Evolutionary conservation across 1,140 invertebrate genomes (phyloP).

Genomic region (Danaus melanippus): DNA sequence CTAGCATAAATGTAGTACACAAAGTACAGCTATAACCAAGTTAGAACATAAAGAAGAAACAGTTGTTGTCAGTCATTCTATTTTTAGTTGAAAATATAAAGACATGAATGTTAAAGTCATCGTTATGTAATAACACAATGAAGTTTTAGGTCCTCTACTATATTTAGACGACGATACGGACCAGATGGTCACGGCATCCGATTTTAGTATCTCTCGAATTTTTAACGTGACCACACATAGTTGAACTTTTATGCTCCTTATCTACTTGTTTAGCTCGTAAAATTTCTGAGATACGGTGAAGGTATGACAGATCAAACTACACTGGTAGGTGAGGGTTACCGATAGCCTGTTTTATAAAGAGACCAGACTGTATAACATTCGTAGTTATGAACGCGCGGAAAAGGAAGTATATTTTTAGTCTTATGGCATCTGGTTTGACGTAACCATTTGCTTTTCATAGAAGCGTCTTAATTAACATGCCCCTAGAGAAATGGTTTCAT

Average conservation of each 20-base stretch:
- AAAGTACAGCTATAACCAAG: slow-evolving; percentile 12
- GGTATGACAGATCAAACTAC: slow-evolving; percentile 34
- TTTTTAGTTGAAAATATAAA: slow-evolving; percentile 17
- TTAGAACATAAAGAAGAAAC: too few relatives aligned
- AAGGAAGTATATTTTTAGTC: slow-evolving; percentile 68
- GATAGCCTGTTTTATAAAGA: slow-evolving; percentile 59
- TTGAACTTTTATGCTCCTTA: slow-evolving; percentile 44
- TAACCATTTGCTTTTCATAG: slow-evolving; percentile 51
- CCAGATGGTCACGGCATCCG: slow-evolving; percentile 64
- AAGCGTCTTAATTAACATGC: slow-evolving; percentile 63
- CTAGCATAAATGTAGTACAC: slow-evolving; percentile 12
- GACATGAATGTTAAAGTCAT: slow-evolving; percentile 40
- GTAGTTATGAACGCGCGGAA: slow-evolving; percentile 66
- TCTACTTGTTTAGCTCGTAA: slow-evolving; percentile 31
- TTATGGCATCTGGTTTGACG: slow-evolving; percentile 56
- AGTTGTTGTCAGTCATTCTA: slow-evolving; percentile 7
- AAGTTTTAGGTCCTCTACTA: slow-evolving; percentile 61
- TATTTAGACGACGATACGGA: slow-evolving; percentile 64
- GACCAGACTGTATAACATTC: slow-evolving; percentile 53
- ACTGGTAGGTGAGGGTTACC: slow-evolving; percentile 47
- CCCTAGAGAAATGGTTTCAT: slow-evolving; percentile 43
- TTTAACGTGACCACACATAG: slow-evolving; percentile 43
- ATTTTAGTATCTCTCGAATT: slow-evolving; percentile 66
- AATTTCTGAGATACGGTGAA: slow-evolving; percentile 26
- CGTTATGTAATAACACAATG: slow-evolving; percentile 48